phyloP scores from a whole-genome alignment of 2,797 vertebrate species.

The Crax fasciolata region DNA sequence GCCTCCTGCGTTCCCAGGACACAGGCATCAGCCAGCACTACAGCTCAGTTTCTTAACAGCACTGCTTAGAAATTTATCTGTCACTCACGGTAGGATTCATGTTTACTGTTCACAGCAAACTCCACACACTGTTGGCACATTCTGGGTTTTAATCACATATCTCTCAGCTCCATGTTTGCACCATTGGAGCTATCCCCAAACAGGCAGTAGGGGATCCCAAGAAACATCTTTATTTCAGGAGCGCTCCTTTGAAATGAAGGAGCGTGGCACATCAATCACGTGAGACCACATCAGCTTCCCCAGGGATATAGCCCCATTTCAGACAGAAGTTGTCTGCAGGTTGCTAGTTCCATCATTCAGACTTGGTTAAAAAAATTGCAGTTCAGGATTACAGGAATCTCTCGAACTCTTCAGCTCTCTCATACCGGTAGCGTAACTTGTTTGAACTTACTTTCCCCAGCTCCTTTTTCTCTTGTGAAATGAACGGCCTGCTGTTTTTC shows the following conservation, averaged over 20 bases:
- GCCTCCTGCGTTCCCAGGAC: not conserved
- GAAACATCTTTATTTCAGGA: not conserved
- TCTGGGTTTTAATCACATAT: fast-evolving
- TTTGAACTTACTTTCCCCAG: conserved; percentile 89
- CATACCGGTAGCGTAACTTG: not conserved
- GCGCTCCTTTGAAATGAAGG: not conserved
- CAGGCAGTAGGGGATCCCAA: fast-evolving
- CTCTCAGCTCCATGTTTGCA: fast-evolving
- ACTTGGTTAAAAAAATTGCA: fast-evolving
- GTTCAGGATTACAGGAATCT: not conserved
- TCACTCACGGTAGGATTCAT: not conserved
- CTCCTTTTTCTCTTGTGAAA: conserved; percentile 91
- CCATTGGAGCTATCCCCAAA: fast-evolving
- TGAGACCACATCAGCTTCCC: not conserved
- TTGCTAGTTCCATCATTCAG: not conserved
- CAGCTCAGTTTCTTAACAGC: not conserved
- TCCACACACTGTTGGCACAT: not conserved
- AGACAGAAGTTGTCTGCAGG: not conserved
- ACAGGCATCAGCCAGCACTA: not conserved
- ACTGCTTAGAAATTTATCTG: not conserved
- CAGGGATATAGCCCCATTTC: not conserved
- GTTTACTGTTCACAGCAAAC: not conserved
- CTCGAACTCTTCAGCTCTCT: not conserved
- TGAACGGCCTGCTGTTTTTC: conserved; percentile 91
- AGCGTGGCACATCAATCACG: fast-evolving